Percentiles rank a stretch among this genome's conserved stretches.
Evolutionary conservation across 2,797 vertebrate genomes (phyloP).

Genomic region (Phyllotis vaccarum): DNA sequence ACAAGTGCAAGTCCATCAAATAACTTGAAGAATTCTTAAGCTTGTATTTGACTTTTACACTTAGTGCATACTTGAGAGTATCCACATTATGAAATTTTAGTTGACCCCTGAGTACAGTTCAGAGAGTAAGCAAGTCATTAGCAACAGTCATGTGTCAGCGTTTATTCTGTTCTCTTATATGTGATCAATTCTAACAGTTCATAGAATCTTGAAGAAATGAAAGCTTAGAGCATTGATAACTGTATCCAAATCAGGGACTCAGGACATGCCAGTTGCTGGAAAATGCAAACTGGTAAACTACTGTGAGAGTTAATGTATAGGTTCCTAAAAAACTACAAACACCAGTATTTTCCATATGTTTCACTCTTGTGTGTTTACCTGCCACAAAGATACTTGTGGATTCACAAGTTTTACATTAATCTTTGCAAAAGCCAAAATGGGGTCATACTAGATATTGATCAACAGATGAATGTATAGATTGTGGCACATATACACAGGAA

Average conservation of each 20-base stretch:
- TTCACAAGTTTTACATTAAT: not conserved
- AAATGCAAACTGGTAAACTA: not conserved
- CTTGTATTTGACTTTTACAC: not conserved
- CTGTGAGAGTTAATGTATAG: not conserved
- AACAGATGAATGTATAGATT: not conserved
- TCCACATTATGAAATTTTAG: not conserved
- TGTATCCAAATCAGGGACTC: not conserved
- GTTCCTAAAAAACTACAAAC: not conserved
- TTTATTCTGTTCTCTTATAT: not conserved
- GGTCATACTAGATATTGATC: not conserved
- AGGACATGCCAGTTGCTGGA: not conserved
- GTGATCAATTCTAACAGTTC: not conserved
- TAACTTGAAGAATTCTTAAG: not conserved
- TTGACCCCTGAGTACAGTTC: not conserved
- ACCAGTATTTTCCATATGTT: not conserved
- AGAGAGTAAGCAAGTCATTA: not conserved
- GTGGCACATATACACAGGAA: not conserved
- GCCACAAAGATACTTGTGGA: not conserved
- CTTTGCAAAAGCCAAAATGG: not conserved
- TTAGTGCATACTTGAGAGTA: not conserved
- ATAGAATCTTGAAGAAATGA: not conserved
- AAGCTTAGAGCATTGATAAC: not conserved
- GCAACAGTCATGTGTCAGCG: not conserved
- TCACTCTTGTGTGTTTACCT: not conserved
- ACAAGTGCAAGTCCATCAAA: not conserved